A percentile compares a stretch with the other conserved stretches of the same genome.
Evolutionary conservation across 2,888 invertebrate species (phyloP).

Genomic region (Drosophila prolongata): DNA sequence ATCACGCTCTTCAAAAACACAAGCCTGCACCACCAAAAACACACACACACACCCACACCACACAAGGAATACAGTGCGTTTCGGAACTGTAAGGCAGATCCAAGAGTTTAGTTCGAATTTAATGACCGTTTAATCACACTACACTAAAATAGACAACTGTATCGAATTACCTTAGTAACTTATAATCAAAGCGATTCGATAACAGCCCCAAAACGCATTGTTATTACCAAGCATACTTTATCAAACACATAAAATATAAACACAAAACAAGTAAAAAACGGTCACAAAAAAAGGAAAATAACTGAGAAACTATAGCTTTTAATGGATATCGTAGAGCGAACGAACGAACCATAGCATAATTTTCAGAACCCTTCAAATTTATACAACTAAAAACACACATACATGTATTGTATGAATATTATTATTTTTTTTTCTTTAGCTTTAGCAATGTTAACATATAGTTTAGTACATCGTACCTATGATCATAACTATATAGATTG

Average conservation of each 20-base stretch:
- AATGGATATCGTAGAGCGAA: constrained; percentile 3
- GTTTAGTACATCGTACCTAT: constrained; percentile 39
- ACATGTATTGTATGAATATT: constrained; percentile 7
- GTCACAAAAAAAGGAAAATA: constrained; percentile 23
- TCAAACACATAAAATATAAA: not conserved
- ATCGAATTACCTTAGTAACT: too few species aligned
- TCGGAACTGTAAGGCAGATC: not conserved
- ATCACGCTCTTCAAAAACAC: constrained; percentile 21
- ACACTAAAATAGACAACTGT: not conserved
- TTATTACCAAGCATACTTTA: constrained; percentile 3
- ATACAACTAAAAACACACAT: constrained; percentile 1
- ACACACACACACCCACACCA: constrained; percentile 10
- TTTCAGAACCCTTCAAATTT: constrained; percentile 12
- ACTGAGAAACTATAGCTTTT: constrained; percentile 33
- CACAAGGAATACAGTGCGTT: constrained; percentile 6
- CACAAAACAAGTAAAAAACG: constrained; percentile 20
- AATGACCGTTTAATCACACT: constrained; percentile 1
- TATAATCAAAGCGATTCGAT: not conserved
- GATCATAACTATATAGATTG: constrained; percentile 23
- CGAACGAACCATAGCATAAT: constrained; percentile 24
- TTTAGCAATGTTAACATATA: constrained; percentile 34
- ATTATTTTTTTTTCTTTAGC: constrained; percentile 20
- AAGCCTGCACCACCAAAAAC: constrained; percentile 2
- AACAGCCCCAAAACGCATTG: constrained; percentile 12
- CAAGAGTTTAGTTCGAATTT: constrained; percentile 24